Conservation (phyloP, 2,113 vertebrate genomes). For the Tragelaphus imberbis region DNA sequence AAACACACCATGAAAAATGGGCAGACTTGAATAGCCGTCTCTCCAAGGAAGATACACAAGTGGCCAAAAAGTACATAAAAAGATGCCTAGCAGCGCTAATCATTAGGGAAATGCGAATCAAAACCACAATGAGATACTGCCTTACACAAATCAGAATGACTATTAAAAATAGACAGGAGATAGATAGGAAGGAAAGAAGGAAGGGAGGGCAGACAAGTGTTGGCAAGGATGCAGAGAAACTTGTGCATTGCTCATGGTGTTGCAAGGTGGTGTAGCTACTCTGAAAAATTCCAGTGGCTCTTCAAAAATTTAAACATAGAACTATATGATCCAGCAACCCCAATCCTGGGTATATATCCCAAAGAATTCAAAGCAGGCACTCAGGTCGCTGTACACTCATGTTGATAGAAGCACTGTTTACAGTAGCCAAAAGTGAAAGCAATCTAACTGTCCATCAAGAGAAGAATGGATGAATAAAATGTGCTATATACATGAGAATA, state of each 20-base stretch:
- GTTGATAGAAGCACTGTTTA: neutral
- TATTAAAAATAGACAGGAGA: neutral
- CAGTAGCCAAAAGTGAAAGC: neutral
- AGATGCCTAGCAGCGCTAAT: neutral
- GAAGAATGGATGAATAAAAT: neutral
- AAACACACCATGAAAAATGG: neutral
- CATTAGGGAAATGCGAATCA: neutral
- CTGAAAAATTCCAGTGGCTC: neutral
- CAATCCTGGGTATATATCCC: neutral
- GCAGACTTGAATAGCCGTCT: neutral
- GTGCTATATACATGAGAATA: neutral
- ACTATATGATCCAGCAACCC: neutral
- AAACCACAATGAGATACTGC: neutral
- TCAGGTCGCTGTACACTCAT: neutral
- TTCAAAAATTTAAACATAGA: neutral
- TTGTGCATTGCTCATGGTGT: neutral
- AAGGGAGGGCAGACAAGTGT: neutral
- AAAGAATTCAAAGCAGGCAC: neutral
- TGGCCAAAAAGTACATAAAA: neutral
- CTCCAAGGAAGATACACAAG: neutral
- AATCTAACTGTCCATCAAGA: neutral
- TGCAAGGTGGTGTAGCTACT: neutral
- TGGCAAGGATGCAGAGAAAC: neutral
- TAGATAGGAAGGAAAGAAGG: neutral
- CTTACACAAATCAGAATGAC: neutral